Evolutionary conservation across 2,797 vertebrate species (phyloP), one percentile per base, ranked within the genome.

Genomic region (Acanthurus tractus): DNA sequence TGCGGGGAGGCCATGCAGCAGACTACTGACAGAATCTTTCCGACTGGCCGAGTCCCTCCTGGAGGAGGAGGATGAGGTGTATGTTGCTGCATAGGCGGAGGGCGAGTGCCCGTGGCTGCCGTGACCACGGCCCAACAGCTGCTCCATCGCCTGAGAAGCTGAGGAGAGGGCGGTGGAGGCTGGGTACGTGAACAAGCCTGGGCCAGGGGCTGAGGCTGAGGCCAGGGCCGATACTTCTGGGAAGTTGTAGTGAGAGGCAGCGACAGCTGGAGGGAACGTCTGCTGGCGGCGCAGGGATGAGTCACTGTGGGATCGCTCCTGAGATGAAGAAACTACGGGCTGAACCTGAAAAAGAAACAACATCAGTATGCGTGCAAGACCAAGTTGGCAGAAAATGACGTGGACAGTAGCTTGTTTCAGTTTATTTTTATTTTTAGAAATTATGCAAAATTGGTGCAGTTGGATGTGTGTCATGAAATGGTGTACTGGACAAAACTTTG

Each of bases 71-170:
- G 82, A 95, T 92, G 90, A 96, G 78, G 90, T 72, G 87, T 92
- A 92, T 82, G 22, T 95, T 94, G 92, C 96, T 95, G 96, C 90
- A 94, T 91, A 98, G 78, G 91, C 61, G 14, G 94, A 92, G 62
- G 94, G 94, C 36, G 94, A 93, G 70, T 92, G 90, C 70, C 92
- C 91, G 50, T 94, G 94, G 78, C 58, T 57, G 74, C 82, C 67
- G 56, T 93, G 94, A 9, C 87, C 78, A 0, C 86, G 89, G 67
- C 85, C 79, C 4, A 96, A 91, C 78, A 96, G 96, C 88, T 99
- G 98, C 88, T 98, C 97, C 80, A 99, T 97, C 91, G 97, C 89
- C 86, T 95, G 98, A 74, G 97, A 97, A 70, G 96, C 96, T 3
- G 97, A 96, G 84, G 97, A 96, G 87, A 98, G 84, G 0, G 97